Conservation (phyloP, 1,140 invertebrate species). For the Ceratitis capitata region DNA sequence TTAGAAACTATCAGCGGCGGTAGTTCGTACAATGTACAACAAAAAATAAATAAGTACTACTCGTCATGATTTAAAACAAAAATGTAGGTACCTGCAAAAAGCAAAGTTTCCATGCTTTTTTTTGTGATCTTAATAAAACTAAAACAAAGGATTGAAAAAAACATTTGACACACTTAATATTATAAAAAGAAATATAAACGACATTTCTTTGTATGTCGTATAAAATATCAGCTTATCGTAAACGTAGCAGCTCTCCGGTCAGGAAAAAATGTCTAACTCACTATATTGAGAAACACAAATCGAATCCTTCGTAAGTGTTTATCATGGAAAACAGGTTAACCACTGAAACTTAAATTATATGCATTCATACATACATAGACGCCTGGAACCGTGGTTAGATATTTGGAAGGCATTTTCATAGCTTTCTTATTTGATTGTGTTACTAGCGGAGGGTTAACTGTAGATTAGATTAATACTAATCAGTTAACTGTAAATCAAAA, state of each 20-base stretch:
- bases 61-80: too few relatives aligned
- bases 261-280: background rate
- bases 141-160: background rate
- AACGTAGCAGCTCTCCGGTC: background rate
- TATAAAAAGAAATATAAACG: background rate
- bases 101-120: too few relatives aligned
- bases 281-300: background rate
- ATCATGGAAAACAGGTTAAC: background rate
- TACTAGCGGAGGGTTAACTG: too few relatives aligned
- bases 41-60: too few relatives aligned
- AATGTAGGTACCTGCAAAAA: too few relatives aligned
- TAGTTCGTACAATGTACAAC: background rate
- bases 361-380: too few relatives aligned
- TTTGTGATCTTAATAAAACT: too few relatives aligned
- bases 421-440: too few relatives aligned
- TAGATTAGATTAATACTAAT: background rate
- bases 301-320: background rate
- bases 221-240: conserved; percentile 3
- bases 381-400: too few relatives aligned
- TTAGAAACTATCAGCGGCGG: background rate
- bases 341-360: too few relatives aligned
- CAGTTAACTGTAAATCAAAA: background rate
- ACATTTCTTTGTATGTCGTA: background rate
- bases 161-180: background rate
- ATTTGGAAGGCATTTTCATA: too few relatives aligned